Evolutionary conservation across 2,888 invertebrate genomes (phyloP).

Genomic region (Rotaria sp.): DNA sequence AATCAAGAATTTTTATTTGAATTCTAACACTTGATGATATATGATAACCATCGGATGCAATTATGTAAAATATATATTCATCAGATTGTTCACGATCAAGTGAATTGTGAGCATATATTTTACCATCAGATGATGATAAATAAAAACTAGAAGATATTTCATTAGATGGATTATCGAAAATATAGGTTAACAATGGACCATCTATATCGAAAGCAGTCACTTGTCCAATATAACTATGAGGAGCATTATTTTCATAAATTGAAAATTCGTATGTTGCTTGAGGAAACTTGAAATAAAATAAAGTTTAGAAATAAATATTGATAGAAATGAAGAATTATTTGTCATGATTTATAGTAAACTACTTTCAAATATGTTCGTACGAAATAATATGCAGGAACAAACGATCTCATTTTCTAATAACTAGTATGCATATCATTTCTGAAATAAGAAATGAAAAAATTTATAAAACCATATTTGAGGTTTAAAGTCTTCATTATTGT

Average conservation of each 20-base stretch:
- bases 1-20: not conserved
- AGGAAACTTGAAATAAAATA: not conserved
- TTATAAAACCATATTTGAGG: too few species aligned
- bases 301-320: not conserved
- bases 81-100: slow-evolving; percentile 4
- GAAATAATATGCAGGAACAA: too few species aligned
- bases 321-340: too few species aligned
- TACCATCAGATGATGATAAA: not conserved
- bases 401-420: too few species aligned
- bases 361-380: not conserved
- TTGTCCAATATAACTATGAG: not conserved
- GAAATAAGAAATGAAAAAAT: too few species aligned
- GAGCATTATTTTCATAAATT: slow-evolving; percentile 9
- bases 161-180: not conserved
- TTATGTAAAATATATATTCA: not conserved
- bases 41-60: slow-evolving; percentile 1
- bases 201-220: not conserved
- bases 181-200: not conserved
- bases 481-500: too few species aligned
- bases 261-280: not conserved
- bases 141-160: not conserved
- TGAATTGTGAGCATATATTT: not conserved
- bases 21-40: not conserved
- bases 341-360: too few species aligned
- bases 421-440: too few species aligned